A percentile compares a stretch with the other conserved stretches of the same genome.
Conservation (phyloP, 1,140 invertebrate genomes). For the Alviniconcha marisindica region DNA sequence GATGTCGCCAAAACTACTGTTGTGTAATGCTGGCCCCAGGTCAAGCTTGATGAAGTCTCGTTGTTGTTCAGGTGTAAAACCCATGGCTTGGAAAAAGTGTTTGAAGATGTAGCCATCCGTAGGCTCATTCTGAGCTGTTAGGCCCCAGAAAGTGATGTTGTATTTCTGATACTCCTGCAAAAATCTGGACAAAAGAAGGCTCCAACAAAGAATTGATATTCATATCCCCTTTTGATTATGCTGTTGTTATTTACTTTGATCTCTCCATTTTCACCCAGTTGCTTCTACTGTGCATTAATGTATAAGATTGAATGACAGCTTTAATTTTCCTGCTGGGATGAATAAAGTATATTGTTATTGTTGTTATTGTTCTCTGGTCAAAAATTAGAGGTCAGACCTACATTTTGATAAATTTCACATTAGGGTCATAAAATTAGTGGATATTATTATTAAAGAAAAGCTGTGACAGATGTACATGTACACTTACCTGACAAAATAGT, state of each 20-base stretch:
- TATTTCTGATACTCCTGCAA: conserved; percentile 79
- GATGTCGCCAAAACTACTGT: conserved; percentile 79
- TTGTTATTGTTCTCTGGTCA: too few relatives aligned
- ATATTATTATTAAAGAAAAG: too few relatives aligned
- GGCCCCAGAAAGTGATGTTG: conserved; percentile 80
- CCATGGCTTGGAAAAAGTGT: conserved; percentile 84
- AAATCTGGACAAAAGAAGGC: conserved; percentile 77
- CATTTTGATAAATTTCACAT: too few relatives aligned
- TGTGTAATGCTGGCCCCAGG: conserved; percentile 82
- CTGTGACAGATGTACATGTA: too few relatives aligned
- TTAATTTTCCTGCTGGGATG: too few relatives aligned
- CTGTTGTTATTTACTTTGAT: neutral
- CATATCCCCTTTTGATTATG: neutral
- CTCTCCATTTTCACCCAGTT: neutral
- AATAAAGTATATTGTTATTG: too few relatives aligned
- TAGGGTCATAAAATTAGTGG: too few relatives aligned
- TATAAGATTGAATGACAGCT: too few relatives aligned
- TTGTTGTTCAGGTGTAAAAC: conserved; percentile 82
- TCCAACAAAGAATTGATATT: too few relatives aligned
- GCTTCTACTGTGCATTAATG: too few relatives aligned
- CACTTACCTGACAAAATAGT: conserved; percentile 85
- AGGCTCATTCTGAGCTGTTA: conserved; percentile 83
- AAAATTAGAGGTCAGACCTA: too few relatives aligned
- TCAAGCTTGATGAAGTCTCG: conserved; percentile 82
- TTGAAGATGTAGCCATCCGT: conserved; percentile 76